phyloP scores from a whole-genome alignment of 2,797 vertebrate genomes.

The Ptychadena robeensis region DNA sequence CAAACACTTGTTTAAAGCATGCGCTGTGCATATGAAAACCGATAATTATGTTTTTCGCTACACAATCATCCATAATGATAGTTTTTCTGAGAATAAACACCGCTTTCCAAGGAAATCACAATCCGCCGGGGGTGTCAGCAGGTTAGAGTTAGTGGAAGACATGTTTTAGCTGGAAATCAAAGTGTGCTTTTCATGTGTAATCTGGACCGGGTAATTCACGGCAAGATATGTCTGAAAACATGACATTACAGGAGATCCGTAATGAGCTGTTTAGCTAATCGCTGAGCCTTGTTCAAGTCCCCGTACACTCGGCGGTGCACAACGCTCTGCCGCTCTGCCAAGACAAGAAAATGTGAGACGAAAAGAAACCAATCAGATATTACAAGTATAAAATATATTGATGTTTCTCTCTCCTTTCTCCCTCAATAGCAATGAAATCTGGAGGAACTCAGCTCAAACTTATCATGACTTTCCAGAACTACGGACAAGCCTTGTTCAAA shows the following conservation, averaged over 20 bases:
- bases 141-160: conserved; percentile 45
- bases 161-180: conserved; percentile 54
- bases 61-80: conserved; percentile 60
- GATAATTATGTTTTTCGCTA: conserved; percentile 57
- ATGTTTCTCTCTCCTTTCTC: conserved; percentile 41
- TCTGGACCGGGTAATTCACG: conserved; percentile 16
- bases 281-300: neutral
- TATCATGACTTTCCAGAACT: conserved; percentile 99
- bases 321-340: neutral
- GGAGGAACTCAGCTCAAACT: conserved; percentile 98
- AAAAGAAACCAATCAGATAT: neutral
- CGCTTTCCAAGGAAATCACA: conserved; percentile 57
- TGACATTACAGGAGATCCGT: conserved; percentile 39
- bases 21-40: conserved; percentile 52
- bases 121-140: conserved; percentile 54
- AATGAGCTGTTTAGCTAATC: conserved; percentile 43
- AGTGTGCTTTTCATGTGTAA: conserved; percentile 50
- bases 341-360: neutral
- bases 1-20: conserved; percentile 45
- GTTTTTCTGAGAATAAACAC: conserved; percentile 57
- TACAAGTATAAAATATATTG: neutral
- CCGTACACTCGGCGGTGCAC: neutral
- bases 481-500: conserved; percentile 92
- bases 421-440: conserved; percentile 90
- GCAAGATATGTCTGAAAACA: conserved; percentile 47